Evolutionary conservation across 2,113 vertebrate genomes (phyloP).

Genomic region (Rhinopomastus cyanomelas): DNA sequence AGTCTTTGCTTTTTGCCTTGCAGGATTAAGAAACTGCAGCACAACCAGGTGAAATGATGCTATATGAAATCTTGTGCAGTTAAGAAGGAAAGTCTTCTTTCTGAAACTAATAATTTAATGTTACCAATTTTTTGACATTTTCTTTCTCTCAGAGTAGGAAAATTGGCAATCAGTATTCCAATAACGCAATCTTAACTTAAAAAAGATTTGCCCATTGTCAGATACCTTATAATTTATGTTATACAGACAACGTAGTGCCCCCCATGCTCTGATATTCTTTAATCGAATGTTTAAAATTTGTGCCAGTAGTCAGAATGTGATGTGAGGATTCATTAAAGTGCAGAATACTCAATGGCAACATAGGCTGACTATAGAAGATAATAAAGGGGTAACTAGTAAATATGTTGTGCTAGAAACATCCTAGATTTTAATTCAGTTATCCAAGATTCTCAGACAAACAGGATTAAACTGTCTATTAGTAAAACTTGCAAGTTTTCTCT

Average conservation of each 20-base stretch:
- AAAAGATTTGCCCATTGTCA: slow-evolving; percentile 1
- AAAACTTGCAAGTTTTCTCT: neutral
- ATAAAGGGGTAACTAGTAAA: slow-evolving; percentile 16
- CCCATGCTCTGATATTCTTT: slow-evolving; percentile 21
- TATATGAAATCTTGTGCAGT: slow-evolving; percentile 17
- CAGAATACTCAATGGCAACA: neutral
- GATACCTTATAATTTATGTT: neutral
- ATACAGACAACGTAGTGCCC: neutral
- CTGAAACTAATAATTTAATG: neutral
- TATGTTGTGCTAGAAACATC: slow-evolving; percentile 15
- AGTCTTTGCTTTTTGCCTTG: slow-evolving; percentile 17
- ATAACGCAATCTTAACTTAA: neutral
- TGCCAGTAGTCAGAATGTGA: slow-evolving; percentile 11
- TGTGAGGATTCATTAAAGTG: neutral
- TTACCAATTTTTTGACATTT: neutral
- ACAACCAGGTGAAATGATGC: neutral
- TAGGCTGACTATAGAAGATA: neutral
- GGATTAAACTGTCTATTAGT: neutral
- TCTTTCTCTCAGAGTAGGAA: slow-evolving; percentile 2
- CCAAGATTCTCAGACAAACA: neutral
- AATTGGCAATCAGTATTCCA: slow-evolving; percentile 2
- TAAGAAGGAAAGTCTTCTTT: slow-evolving; percentile 18
- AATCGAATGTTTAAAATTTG: slow-evolving; percentile 10
- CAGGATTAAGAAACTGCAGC: slow-evolving; percentile 15
- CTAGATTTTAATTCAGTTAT: slow-evolving; percentile 6